A percentile compares a stretch with the other conserved stretches of the same genome.
Evolutionary conservation across 1,140 invertebrate species (phyloP).

Genomic region (Euura lappo): DNA sequence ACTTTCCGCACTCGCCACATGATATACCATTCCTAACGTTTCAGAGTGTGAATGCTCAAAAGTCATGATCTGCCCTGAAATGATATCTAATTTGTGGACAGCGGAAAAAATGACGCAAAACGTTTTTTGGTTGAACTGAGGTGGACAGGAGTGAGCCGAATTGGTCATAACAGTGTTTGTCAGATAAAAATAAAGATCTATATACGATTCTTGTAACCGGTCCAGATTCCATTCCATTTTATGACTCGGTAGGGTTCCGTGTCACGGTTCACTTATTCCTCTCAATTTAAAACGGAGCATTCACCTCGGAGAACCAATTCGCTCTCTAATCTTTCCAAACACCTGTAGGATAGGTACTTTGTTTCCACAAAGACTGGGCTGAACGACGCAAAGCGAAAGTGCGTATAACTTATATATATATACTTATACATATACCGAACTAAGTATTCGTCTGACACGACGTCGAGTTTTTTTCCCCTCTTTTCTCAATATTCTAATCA

Average conservation of each 20-base stretch:
- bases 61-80: too few species aligned
- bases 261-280: background rate
- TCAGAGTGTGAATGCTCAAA: too few species aligned
- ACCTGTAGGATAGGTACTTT: background rate
- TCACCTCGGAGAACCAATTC: conserved; percentile 2
- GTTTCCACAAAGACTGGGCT: background rate
- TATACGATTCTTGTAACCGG: too few species aligned
- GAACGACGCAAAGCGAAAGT: background rate
- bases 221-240: background rate
- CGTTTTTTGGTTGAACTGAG: too few species aligned
- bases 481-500: background rate
- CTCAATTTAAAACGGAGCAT: conserved; percentile 10
- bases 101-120: too few species aligned
- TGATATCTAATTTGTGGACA: too few species aligned
- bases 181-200: too few species aligned
- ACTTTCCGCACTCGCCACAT: too few species aligned
- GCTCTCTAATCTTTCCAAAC: background rate
- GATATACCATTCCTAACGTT: too few species aligned
- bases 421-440: too few species aligned
- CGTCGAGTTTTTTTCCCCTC: background rate
- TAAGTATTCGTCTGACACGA: background rate
- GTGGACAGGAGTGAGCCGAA: too few species aligned
- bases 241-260: background rate
- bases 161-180: too few species aligned
- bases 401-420: background rate